These are phyloP conservation scores for Danio choprae DNA, from an alignment of 2,797 vertebrate genomes.

Conservation along the genomic window DNA sequence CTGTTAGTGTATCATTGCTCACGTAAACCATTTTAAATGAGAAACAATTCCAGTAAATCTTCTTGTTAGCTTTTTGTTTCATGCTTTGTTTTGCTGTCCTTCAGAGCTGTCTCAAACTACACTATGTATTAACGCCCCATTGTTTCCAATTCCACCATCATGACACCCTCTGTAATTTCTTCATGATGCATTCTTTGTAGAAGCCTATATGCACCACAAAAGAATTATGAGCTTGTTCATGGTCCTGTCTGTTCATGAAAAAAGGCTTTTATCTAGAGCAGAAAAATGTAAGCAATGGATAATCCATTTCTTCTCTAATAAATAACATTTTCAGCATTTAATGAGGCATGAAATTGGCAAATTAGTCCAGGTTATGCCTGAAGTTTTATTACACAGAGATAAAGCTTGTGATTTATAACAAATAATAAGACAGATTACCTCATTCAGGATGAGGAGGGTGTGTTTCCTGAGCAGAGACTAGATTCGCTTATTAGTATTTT, in stretches of 20 bases:
- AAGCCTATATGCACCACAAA: constrained; percentile 10
- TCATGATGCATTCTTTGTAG: constrained; percentile 3
- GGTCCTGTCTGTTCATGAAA: constrained; percentile 6
- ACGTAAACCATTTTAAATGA: constrained; percentile 3
- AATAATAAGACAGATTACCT: constrained; percentile 49
- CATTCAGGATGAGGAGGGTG: constrained; percentile 36
- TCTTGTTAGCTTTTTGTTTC: background rate
- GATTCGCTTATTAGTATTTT: constrained; percentile 21
- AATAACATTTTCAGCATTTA: constrained; percentile 50
- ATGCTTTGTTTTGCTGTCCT: constrained; percentile 10
- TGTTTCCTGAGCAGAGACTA: constrained; percentile 8
- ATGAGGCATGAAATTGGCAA: constrained; percentile 60
- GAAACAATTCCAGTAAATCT: background rate
- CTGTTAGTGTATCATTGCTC: constrained; percentile 65
- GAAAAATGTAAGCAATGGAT: constrained; percentile 44
- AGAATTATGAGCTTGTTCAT: constrained; percentile 27
- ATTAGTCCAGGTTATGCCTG: constrained; percentile 53
- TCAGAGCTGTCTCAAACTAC: background rate
- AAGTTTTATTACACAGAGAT: constrained; percentile 51
- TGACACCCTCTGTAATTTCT: background rate
- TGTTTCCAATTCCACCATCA: constrained; percentile 8
- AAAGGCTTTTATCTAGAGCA: constrained; percentile 28
- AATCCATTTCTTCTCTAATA: constrained; percentile 50
- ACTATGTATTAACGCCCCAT: background rate
- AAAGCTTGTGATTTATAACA: constrained; percentile 47